Conservation (phyloP, 2,797 vertebrate genomes). For the Myotis daubentonii region DNA sequence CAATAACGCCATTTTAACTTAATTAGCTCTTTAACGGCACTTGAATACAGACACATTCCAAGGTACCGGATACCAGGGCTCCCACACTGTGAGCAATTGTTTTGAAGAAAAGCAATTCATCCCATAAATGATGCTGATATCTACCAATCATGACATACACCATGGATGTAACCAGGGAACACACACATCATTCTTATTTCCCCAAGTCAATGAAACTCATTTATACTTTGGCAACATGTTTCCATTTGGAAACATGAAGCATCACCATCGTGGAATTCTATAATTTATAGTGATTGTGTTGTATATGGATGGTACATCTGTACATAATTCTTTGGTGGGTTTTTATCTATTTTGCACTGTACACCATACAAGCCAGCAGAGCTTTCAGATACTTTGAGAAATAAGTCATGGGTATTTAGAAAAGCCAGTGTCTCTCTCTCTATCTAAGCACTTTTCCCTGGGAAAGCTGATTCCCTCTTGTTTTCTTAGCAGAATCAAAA, state of each 20-base stretch:
- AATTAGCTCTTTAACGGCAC: not conserved
- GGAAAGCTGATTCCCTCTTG: not conserved
- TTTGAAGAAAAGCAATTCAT: not conserved
- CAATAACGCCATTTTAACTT: not conserved
- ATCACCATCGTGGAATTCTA: not conserved
- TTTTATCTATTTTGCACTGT: not conserved
- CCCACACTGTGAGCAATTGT: not conserved
- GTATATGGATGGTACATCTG: not conserved
- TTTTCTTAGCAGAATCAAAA: slow-evolving; percentile 21
- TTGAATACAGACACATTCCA: not conserved
- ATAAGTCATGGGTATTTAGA: not conserved
- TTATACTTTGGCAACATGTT: not conserved
- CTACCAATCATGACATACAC: not conserved
- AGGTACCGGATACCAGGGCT: not conserved
- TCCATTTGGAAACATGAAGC: not conserved
- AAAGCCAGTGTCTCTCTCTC: not conserved
- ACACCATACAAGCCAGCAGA: not conserved
- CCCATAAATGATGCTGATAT: not conserved
- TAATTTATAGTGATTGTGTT: not conserved
- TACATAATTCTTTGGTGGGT: not conserved
- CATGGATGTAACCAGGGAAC: not conserved
- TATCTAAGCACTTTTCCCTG: not conserved
- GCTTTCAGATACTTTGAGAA: not conserved
- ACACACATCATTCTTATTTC: not conserved
- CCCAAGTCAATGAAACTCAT: not conserved